Evolutionary conservation across 2,113 vertebrate genomes (phyloP).

Genomic region (Piaya cayana): DNA sequence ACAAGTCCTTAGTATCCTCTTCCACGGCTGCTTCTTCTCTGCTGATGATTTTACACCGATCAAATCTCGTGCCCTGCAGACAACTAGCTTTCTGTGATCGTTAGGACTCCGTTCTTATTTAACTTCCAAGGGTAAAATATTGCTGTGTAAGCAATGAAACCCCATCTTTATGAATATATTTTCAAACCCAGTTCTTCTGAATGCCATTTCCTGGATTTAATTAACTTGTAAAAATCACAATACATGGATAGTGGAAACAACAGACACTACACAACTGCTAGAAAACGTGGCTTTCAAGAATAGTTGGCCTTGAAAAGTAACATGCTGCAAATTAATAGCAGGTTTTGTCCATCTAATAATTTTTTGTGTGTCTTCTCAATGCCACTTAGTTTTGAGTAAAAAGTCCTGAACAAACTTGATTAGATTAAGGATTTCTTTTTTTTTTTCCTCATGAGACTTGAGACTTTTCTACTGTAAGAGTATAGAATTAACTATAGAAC

Average conservation of each 20-base stretch:
- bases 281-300: background rate
- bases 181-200: background rate
- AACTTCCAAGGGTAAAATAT: background rate
- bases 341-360: background rate
- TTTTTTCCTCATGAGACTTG: background rate
- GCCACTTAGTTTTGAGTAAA: background rate
- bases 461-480: background rate
- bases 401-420: background rate
- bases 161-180: background rate
- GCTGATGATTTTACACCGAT: background rate
- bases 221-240: background rate
- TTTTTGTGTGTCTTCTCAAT: background rate
- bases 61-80: constrained; percentile 23
- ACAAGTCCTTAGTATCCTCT: background rate
- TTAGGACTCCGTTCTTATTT: background rate
- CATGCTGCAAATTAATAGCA: background rate
- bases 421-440: background rate
- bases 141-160: background rate
- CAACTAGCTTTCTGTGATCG: background rate
- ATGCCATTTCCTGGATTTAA: background rate
- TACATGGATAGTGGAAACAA: background rate
- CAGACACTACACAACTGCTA: background rate
- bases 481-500: background rate
- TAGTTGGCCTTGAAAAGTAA: background rate
- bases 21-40: background rate